Conservation (phyloP, 2,888 invertebrate species). For the Drosophila pegasa region DNA sequence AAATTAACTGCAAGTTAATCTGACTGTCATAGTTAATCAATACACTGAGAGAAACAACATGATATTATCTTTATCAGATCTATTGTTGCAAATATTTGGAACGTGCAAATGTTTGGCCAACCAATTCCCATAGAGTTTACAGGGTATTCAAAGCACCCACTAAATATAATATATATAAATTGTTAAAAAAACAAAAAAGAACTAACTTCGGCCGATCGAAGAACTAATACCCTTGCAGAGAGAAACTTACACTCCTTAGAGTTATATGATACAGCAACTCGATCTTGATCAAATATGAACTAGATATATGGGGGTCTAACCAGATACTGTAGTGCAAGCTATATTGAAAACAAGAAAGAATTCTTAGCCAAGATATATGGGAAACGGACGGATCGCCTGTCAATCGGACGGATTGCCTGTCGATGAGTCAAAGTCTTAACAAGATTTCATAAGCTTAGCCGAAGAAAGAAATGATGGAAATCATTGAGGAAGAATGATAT, state of each 20-base stretch:
- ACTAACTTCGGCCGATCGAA: constrained; percentile 7
- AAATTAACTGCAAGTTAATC: constrained; percentile 63
- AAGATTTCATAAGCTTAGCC: not conserved
- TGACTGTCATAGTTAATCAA: constrained; percentile 61
- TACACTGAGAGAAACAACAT: constrained; percentile 12
- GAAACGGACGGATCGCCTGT: no score
- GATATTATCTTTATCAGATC: constrained; percentile 3
- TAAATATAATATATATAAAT: not conserved
- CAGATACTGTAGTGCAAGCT: not conserved
- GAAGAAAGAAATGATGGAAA: not conserved
- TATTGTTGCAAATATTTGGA: constrained; percentile 62
- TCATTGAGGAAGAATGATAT: no score
- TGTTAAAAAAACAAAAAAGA: constrained; percentile 1
- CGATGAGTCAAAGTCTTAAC: not conserved
- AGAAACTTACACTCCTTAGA: not conserved
- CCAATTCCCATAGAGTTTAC: constrained; percentile 25
- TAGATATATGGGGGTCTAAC: not conserved
- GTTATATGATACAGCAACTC: no score
- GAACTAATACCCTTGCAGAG: constrained; percentile 6
- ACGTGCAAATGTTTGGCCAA: constrained; percentile 51
- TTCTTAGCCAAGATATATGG: no score
- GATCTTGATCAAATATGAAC: not conserved
- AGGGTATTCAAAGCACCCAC: not conserved
- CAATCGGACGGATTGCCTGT: no score
- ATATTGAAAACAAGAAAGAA: not conserved